phyloP scores from a whole-genome alignment of 2,888 invertebrate genomes.

The Netelia virgata region DNA sequence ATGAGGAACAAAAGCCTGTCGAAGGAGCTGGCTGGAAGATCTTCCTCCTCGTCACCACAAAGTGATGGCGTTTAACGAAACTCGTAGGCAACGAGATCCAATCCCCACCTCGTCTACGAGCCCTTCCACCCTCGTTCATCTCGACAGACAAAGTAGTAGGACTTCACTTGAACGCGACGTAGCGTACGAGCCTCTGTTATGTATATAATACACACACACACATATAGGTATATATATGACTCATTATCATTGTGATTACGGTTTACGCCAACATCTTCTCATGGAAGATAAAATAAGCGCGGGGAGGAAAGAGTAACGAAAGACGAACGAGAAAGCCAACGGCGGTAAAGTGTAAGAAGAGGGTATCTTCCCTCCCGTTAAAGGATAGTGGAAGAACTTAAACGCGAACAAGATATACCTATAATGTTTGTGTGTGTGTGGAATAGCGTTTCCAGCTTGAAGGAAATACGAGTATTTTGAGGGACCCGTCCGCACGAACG shows the following conservation, averaged over 20 bases:
- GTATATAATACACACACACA: not conserved
- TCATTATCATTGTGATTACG: slow-evolving; percentile 35
- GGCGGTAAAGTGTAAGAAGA: slow-evolving; percentile 20
- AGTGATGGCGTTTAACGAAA: slow-evolving; percentile 31
- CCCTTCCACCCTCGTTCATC: not conserved
- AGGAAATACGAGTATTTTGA: not conserved
- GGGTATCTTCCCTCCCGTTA: slow-evolving; percentile 1
- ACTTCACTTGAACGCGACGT: slow-evolving; percentile 37
- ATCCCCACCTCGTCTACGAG: not conserved
- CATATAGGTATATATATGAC: not conserved
- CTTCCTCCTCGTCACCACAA: slow-evolving; percentile 43
- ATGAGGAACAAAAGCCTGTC: slow-evolving; percentile 43
- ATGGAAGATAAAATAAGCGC: slow-evolving; percentile 37
- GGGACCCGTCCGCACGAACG: not conserved
- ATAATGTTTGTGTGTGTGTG: not conserved
- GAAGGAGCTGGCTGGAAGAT: slow-evolving; percentile 46
- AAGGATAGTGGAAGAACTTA: slow-evolving; percentile 10
- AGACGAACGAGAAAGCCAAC: slow-evolving; percentile 23
- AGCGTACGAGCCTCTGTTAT: slow-evolving; percentile 10
- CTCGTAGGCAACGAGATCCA: slow-evolving; percentile 11
- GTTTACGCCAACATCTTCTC: slow-evolving; percentile 12
- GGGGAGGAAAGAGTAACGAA: not conserved
- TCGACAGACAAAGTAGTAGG: slow-evolving; percentile 36
- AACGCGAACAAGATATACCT: slow-evolving; percentile 17
- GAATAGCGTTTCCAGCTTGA: not conserved